phyloP scores from a whole-genome alignment of 2,113 vertebrate species.

The Hemiprocne comata region DNA sequence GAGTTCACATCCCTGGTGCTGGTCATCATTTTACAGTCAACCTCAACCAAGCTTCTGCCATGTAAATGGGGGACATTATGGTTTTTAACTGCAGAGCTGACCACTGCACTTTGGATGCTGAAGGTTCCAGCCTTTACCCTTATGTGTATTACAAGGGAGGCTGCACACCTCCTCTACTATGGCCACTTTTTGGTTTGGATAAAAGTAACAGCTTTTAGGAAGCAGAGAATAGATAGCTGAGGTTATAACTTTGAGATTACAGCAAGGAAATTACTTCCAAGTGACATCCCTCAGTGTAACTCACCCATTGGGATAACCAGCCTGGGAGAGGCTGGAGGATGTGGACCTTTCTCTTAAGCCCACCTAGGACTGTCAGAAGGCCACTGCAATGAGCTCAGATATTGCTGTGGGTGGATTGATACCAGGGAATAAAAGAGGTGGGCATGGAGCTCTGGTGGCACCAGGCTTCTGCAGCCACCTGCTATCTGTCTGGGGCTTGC shows the following conservation, averaged over 20 bases:
- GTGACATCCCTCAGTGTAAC: background rate
- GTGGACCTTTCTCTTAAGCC: background rate
- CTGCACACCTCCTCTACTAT: background rate
- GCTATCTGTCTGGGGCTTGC: background rate
- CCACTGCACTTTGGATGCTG: background rate
- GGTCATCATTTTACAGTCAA: background rate
- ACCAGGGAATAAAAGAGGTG: background rate
- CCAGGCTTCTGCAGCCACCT: background rate
- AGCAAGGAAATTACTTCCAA: background rate
- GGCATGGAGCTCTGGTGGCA: background rate
- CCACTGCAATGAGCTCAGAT: background rate
- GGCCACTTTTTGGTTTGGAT: background rate
- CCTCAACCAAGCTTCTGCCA: background rate
- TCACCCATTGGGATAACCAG: background rate
- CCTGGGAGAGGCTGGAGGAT: background rate
- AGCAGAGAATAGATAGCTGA: background rate
- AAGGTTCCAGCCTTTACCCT: background rate
- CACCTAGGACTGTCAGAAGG: background rate
- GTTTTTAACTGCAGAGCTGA: background rate
- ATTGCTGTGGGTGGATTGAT: background rate
- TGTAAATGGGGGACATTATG: background rate
- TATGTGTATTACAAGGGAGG: accelerated
- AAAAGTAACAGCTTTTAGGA: background rate
- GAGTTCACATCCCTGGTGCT: background rate
- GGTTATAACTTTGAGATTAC: background rate